phyloP scores from a whole-genome alignment of 2,888 invertebrate species.

The Bruchidius siliquastri region DNA sequence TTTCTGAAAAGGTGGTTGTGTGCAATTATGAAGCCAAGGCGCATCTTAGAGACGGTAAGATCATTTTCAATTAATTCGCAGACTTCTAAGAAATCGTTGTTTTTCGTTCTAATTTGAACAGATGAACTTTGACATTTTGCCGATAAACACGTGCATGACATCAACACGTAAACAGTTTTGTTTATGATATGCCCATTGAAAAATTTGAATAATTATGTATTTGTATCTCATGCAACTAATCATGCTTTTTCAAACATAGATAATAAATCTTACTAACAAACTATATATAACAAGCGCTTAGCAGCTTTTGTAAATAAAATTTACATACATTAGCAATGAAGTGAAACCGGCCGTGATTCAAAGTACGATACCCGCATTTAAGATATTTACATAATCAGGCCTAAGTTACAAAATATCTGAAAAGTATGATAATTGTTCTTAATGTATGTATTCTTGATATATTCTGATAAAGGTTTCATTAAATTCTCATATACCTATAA shows the following conservation, averaged over 20 bases:
- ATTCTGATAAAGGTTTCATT: no score
- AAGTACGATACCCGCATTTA: not conserved
- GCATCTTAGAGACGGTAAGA: slow-evolving; percentile 65
- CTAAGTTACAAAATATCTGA: not conserved
- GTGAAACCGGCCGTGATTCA: not conserved
- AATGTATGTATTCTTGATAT: no score
- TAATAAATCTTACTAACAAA: not conserved
- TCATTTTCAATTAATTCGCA: not conserved
- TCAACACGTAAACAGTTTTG: not conserved
- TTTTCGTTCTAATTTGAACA: not conserved
- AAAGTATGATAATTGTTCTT: not conserved
- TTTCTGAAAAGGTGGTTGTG: slow-evolving; percentile 55
- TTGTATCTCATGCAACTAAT: not conserved
- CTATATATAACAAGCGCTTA: not conserved
- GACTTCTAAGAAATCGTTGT: not conserved
- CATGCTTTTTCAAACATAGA: not conserved
- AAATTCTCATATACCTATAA: no score
- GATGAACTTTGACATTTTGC: not conserved
- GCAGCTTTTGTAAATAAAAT: not conserved
- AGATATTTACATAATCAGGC: not conserved
- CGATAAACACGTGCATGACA: not conserved
- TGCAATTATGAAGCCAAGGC: slow-evolving; percentile 72
- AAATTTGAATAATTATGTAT: not conserved
- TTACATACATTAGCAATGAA: not conserved
- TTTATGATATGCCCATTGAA: not conserved